A percentile compares a stretch with the other conserved stretches of the same genome.
These are phyloP conservation scores for Phyllotreta striolata DNA, from an alignment of 2,888 invertebrate species.

Conservation along the genomic window DNA sequence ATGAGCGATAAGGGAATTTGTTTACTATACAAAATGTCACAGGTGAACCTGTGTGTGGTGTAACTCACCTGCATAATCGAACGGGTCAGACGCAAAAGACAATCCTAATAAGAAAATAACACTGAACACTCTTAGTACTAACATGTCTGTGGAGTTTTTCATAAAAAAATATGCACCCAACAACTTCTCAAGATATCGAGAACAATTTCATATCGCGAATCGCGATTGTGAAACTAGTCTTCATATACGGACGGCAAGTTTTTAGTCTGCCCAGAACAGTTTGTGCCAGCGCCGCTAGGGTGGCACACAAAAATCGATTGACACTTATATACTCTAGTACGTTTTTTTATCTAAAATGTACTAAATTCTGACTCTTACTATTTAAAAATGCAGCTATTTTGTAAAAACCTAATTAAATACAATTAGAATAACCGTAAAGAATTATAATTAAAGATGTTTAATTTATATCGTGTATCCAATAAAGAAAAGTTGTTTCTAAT, in stretches of 20 bases:
- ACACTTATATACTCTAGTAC: constrained; percentile 21
- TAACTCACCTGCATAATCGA: constrained; percentile 47
- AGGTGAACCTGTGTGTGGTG: constrained; percentile 37
- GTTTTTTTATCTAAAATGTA: constrained; percentile 8
- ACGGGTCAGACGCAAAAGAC: constrained; percentile 40
- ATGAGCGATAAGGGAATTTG: constrained; percentile 26
- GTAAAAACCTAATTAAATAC: no score
- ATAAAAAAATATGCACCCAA: constrained; percentile 40
- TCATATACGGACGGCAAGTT: constrained; percentile 44
- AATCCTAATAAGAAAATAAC: constrained; percentile 45
- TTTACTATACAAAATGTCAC: constrained; percentile 35
- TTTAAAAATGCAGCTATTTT: constrained; percentile 7
- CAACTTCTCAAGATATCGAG: constrained; percentile 43
- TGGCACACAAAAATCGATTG: constrained; percentile 41
- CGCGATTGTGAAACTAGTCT: constrained; percentile 44
- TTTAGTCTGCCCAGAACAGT: constrained; percentile 45
- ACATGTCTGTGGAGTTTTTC: constrained; percentile 45
- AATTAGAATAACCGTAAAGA: no score
- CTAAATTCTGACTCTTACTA: background rate
- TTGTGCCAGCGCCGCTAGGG: constrained; percentile 40
- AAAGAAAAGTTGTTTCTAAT: no score
- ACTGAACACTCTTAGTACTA: constrained; percentile 45
- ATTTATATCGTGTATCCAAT: no score
- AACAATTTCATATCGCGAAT: constrained; percentile 42
- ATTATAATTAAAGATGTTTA: no score